Conservation (phyloP, 2,113 vertebrate species). For the Nibea albiflora region DNA sequence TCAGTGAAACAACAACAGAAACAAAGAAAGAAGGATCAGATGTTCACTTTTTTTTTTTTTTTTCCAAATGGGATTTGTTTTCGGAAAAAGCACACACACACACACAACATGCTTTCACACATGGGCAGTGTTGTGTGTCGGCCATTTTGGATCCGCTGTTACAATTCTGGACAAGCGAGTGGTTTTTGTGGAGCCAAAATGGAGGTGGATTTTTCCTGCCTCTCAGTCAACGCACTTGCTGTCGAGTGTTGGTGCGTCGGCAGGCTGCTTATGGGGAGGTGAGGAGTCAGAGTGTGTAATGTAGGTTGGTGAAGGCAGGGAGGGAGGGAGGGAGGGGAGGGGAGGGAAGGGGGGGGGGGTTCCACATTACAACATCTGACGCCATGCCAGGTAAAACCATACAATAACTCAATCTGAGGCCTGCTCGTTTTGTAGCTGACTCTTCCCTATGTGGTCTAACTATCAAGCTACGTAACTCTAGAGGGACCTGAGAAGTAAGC, state of each 20-base stretch:
- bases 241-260: constrained; percentile 43
- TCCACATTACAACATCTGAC: constrained; percentile 54
- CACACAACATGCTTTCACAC: constrained; percentile 70
- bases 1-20: constrained; percentile 15
- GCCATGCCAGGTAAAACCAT: constrained; percentile 75
- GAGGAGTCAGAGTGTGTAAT: constrained; percentile 39
- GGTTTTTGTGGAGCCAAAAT: constrained; percentile 67
- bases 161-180: constrained; percentile 76
- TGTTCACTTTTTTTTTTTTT: constrained; percentile 24
- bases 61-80: constrained; percentile 48
- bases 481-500: constrained; percentile 84
- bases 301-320: constrained; percentile 37
- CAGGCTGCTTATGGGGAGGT: constrained; percentile 46
- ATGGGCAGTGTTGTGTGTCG: constrained; percentile 69
- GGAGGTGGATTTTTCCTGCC: constrained; percentile 44
- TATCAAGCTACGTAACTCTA: constrained; percentile 72
- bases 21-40: constrained; percentile 29
- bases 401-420: constrained; percentile 66
- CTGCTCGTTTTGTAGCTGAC: constrained; percentile 37
- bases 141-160: constrained; percentile 78
- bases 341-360: neutral
- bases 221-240: constrained; percentile 44
- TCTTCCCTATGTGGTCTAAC: constrained; percentile 37
- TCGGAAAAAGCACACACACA: constrained; percentile 50
- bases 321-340: no score